A percentile compares a stretch with the other conserved stretches of the same genome.
phyloP scores from a whole-genome alignment of 64 coral and sea anemone genomes.

The Stylophora pistillata region DNA sequence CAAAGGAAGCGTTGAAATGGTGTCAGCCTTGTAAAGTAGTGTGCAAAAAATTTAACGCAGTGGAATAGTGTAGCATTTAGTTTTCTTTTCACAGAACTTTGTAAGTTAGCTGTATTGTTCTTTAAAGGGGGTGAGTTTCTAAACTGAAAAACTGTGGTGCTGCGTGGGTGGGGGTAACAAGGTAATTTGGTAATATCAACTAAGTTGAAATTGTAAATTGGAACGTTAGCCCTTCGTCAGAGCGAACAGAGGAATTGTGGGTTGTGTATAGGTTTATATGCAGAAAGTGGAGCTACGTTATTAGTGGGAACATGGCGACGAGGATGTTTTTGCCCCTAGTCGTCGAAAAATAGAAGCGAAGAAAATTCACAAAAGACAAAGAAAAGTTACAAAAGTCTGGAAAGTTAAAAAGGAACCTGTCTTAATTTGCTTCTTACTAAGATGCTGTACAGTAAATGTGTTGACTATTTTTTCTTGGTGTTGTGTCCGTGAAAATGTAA shows the following conservation, averaged over 20 bases:
- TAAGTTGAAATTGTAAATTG: too few species aligned
- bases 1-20: conserved; percentile 26
- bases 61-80: conserved; percentile 22
- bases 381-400: neutral
- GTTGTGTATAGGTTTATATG: too few species aligned
- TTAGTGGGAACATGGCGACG: conserved; percentile 27
- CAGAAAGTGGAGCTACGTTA: conserved; percentile 11
- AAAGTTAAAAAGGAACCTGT: conserved; percentile 44
- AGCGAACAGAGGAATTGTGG: too few species aligned
- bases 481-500: conserved; percentile 20
- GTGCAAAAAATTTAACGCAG: conserved; percentile 11
- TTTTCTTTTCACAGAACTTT: conserved; percentile 10
- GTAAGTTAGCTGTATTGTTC: conserved; percentile 20
- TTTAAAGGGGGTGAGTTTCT: too few species aligned
- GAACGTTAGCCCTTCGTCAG: too few species aligned
- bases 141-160: too few species aligned
- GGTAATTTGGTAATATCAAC: too few species aligned
- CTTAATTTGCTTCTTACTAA: neutral
- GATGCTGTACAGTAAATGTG: conserved; percentile 26
- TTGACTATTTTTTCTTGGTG: neutral
- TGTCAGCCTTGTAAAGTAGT: conserved; percentile 55
- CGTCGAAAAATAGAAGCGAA: neutral
- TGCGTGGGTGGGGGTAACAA: too few species aligned
- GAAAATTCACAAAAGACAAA: neutral
- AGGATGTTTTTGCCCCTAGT: conserved; percentile 50